phyloP scores from a whole-genome alignment of 2,113 vertebrate species.

The Periophthalmodon schlosseri region DNA sequence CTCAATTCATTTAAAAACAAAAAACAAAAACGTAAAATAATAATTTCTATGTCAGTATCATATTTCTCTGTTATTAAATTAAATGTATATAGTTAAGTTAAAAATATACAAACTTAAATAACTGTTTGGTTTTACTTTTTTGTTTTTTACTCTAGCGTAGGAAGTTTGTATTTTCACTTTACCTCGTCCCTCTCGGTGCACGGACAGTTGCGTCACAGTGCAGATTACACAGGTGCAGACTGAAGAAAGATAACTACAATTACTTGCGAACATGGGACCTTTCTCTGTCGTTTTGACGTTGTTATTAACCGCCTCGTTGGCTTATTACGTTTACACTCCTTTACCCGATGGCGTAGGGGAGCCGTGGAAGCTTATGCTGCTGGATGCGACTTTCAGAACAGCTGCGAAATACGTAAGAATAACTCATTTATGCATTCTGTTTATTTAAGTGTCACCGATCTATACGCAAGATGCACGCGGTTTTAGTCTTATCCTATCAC shows the following conservation, averaged over 20 bases:
- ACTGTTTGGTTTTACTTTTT: background rate
- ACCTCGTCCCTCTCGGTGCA: background rate
- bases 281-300: background rate
- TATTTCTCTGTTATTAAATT: background rate
- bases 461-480: too few relatives aligned
- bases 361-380: slow-evolving; percentile 66
- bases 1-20: too few relatives aligned
- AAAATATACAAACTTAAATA: background rate
- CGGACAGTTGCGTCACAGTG: background rate
- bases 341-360: slow-evolving; percentile 64
- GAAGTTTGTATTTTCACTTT: background rate
- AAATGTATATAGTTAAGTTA: background rate
- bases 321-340: slow-evolving; percentile 20
- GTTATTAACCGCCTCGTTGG: background rate
- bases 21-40: too few relatives aligned
- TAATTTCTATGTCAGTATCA: background rate
- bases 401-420: slow-evolving; percentile 56
- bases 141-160: background rate
- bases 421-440: background rate
- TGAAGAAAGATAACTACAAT: background rate
- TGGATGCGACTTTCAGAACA: slow-evolving; percentile 52
- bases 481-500: too few relatives aligned
- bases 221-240: background rate
- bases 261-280: background rate
- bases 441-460: background rate